Evolutionary conservation across 30 jellyfish, hydroid and myxozoan species (phyloP), one percentile per base, ranked within the genome.

Genomic region (Aurelia aurita): DNA sequence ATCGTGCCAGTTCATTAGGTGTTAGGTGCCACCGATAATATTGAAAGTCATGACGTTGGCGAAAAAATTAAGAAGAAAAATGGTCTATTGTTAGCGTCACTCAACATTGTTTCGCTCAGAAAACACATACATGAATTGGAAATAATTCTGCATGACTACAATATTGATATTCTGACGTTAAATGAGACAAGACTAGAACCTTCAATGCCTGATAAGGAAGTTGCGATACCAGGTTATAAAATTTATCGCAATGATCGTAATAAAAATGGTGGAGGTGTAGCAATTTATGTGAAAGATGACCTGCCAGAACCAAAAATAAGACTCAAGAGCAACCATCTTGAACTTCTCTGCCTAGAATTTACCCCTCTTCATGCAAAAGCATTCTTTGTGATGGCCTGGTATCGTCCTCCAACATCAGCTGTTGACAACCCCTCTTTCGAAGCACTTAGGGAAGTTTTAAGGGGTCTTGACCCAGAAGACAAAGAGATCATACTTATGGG

Each of bases 1-100:
- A 60, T 60, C 25, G 29, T 60, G 72, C 72, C 72, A 60, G 72
- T 20, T 60, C 72, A 60, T 60, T 28, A 60, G 72, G 72, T 60
- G 72, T 60, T 8, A 20, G 29, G n/a, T n/a, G n/a, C n/a, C n/a
- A n/a, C n/a, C n/a, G n/a, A n/a, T n/a, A 32, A 32, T 4, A 32
- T 4, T 20, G 32, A 13, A 60, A 60, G 44, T 12, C 3, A 21
- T 3, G 32, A 60, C 72, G 72, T 21, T 13, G 18, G 32, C 28
- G 8, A 60, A 60, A 13, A 60, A n/a, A 60, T 13, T 60, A 60
- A 20, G 18, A 13, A 8, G 11, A 21, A 11, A 16, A 12, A 60
- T 7, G 34, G n/a, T n/a, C n/a, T n/a, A n/a, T n/a, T n/a, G n/a
- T n/a, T n/a, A 60, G 18, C 11, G 18, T 20, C 35, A 20, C 29